These are phyloP conservation scores for Vanessa tameamea DNA, from an alignment of 1,140 invertebrate genomes.

Conservation along the genomic window DNA sequence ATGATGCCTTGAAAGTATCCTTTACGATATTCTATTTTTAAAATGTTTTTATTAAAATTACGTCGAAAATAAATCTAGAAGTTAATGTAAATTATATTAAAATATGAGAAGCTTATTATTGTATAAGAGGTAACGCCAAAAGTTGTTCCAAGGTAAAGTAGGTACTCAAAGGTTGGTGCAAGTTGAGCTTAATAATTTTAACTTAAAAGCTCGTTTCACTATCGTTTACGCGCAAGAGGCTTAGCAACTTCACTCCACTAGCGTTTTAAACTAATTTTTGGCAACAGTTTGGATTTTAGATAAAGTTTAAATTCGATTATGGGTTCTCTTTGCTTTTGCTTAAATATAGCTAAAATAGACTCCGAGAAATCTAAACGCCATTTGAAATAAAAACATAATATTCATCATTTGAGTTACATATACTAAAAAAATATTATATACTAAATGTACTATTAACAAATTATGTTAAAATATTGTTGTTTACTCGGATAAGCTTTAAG, in stretches of 20 bases:
- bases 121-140: constrained; percentile 40
- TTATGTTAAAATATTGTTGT: neutral
- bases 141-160: constrained; percentile 43
- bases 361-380: neutral
- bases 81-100: constrained; percentile 11
- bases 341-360: neutral
- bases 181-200: constrained; percentile 76
- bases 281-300: constrained; percentile 53
- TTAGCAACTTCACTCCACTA: constrained; percentile 60
- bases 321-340: constrained; percentile 18
- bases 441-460: too few species aligned
- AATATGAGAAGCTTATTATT: constrained; percentile 21
- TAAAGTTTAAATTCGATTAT: constrained; percentile 55
- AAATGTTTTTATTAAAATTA: neutral
- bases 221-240: constrained; percentile 69
- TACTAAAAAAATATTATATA: neutral
- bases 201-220: constrained; percentile 74
- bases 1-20: neutral
- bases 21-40: neutral
- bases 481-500: neutral
- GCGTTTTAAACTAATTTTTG: constrained; percentile 73
- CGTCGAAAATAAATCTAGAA: neutral
- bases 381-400: neutral
- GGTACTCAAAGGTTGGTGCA: constrained; percentile 52
- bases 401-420: too few species aligned